These are phyloP conservation scores for Drosophila macrospina DNA, from an alignment of 2,888 invertebrate genomes.

Conservation along the genomic window DNA sequence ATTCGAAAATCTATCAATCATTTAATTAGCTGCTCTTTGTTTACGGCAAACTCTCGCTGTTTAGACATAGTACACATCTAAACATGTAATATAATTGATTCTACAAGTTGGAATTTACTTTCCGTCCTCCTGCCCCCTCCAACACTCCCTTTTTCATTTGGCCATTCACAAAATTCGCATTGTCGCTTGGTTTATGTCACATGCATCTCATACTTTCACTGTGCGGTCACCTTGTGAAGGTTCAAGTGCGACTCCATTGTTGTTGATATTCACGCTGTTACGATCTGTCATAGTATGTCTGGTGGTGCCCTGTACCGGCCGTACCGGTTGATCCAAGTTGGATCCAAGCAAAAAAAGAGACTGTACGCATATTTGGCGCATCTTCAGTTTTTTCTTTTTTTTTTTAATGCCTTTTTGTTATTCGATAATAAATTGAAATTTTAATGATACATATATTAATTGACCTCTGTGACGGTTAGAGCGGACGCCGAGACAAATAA, in stretches of 20 bases:
- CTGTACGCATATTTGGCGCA: conserved; percentile 46
- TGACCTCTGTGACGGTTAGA: conserved; percentile 3
- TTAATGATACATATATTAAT: conserved; percentile 46
- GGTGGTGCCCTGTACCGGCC: conserved; percentile 38
- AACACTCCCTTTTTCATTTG: conserved; percentile 11
- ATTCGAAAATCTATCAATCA: conserved; percentile 43
- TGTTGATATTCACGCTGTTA: conserved; percentile 25
- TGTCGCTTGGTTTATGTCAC: conserved; percentile 58
- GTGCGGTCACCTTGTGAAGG: conserved; percentile 69
- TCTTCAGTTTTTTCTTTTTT: conserved; percentile 35
- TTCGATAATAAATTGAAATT: conserved; percentile 50
- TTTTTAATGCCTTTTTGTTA: conserved; percentile 40
- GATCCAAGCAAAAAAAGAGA: conserved; percentile 32
- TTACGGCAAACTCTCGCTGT: conserved; percentile 11
- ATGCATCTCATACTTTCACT: conserved; percentile 68
- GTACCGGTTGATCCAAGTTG: conserved; percentile 54
- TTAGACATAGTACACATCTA: conserved; percentile 10
- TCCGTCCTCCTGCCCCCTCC: neutral
- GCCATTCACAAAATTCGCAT: conserved; percentile 31
- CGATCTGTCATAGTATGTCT: conserved; percentile 21
- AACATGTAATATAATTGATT: conserved; percentile 23
- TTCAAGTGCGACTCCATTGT: conserved; percentile 71
- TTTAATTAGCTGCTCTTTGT: conserved; percentile 8
- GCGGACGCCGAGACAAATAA: conserved; percentile 26
- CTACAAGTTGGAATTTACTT: conserved; percentile 18